These are phyloP conservation scores for Rhea americana DNA, from an alignment of 2,113 vertebrate genomes.

Conservation along the genomic window DNA sequence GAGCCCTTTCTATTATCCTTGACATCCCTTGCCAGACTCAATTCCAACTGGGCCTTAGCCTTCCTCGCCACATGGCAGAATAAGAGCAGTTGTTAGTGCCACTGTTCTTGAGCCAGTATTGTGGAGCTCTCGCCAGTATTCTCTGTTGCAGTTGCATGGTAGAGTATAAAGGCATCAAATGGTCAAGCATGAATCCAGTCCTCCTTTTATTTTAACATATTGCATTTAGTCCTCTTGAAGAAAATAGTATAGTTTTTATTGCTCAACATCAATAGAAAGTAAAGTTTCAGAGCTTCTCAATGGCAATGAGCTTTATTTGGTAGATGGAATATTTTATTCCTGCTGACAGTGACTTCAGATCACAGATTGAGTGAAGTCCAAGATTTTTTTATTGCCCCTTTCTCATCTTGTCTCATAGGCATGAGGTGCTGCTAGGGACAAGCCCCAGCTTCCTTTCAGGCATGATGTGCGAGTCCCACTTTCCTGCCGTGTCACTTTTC, in stretches of 20 bases:
- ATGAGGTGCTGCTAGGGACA: background rate
- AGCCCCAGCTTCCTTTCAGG: background rate
- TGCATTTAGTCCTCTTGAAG: background rate
- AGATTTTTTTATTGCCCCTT: background rate
- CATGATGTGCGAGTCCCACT: background rate
- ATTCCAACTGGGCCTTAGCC: no score
- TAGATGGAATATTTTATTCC: background rate
- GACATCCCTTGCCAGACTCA: no score
- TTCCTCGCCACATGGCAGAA: background rate
- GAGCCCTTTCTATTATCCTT: no score
- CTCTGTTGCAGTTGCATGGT: background rate
- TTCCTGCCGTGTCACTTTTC: background rate
- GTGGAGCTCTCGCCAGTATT: rapidly evolving
- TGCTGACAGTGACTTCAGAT: background rate
- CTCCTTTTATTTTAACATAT: background rate
- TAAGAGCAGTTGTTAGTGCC: background rate
- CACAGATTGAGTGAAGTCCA: background rate
- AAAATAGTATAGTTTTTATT: background rate
- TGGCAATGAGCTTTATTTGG: background rate
- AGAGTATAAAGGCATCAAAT: background rate
- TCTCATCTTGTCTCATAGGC: background rate
- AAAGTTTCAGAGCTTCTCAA: background rate
- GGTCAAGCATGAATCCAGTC: background rate
- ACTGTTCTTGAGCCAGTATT: no score
- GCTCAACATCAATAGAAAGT: background rate